Evolutionary conservation across 2,797 vertebrate genomes (phyloP), one percentile per base, ranked within the genome.

Genomic region (Artibeus jamaicensis): DNA sequence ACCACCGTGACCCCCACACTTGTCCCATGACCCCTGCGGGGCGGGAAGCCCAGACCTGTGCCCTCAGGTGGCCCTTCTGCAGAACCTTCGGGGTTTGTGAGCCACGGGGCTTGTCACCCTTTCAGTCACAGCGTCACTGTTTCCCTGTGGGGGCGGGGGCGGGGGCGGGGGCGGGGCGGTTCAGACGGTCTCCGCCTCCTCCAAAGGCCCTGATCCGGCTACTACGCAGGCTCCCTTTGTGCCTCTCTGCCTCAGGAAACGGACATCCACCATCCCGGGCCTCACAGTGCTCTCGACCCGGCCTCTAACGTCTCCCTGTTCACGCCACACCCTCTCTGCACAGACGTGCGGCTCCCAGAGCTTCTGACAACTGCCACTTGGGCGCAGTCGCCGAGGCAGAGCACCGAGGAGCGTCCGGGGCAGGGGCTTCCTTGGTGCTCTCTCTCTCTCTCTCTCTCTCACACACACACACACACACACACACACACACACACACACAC

Each of bases 181-280:
- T 0, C 59, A 2, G 48, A 44, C 50, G 6, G 71, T 5, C 85
- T 3, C 8, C 2, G 44, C 77, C 39, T 21, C 2, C 10, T 1
- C 3, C 3, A 1, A 73, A 71, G 9, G 10, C 4, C 24, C 55
- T 4, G 55, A 57, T 2, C 10, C 9, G 14, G 24, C 3, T n/a
- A 2, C 50, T 34, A 14, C 1, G 10, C 0, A 16, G 2, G 42
- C 37, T 34, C 50, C 48, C 67, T 65, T 0, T 2, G 55, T 29
- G 22, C 37, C 48, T 0, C 6, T 24, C 29, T 46, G 50, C 0
- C 42, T 79, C 42, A 46, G 24, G 21, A 50, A 42, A 67, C 2
- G 5, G 46, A 3, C 42, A 7, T 10, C 4, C 0, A 3, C 77
- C 32, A 53, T 1, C 74, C 44, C 0, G 7, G 32, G 2, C n/a